A percentile compares a stretch with the other conserved stretches of the same genome.
Evolutionary conservation across 2,113 vertebrate genomes (phyloP).

Genomic region (Vireo altiloquus): DNA sequence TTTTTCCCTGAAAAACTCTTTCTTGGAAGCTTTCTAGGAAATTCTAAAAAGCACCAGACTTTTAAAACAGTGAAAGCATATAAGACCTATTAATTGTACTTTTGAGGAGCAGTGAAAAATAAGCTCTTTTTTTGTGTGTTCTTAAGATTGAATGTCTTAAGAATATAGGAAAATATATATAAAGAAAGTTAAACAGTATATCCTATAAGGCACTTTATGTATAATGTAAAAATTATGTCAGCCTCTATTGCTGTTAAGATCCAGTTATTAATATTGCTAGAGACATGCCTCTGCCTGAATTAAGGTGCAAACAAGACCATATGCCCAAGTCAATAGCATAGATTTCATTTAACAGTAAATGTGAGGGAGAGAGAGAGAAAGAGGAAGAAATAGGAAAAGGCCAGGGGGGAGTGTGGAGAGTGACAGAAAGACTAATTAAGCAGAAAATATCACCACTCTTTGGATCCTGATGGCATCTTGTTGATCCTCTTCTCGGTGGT

Average conservation of each 20-base stretch:
- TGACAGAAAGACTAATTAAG: not conserved
- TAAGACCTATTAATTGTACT: not conserved
- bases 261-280: not conserved
- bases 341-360: not conserved
- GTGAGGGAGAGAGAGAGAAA: not conserved
- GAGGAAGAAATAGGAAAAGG: not conserved
- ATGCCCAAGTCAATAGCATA: not conserved
- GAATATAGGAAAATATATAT: not conserved
- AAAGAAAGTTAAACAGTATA: not conserved
- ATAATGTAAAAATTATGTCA: not conserved
- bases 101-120: not conserved
- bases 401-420: accelerated
- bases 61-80: not conserved
- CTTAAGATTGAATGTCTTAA: not conserved
- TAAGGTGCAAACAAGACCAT: not conserved
- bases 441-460: not conserved
- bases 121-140: not conserved
- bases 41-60: not conserved
- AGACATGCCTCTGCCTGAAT: not conserved
- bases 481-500: accelerated
- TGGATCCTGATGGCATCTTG: accelerated
- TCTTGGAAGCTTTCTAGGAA: not conserved
- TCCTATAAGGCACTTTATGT: not conserved
- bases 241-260: not conserved
- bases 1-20: not conserved